A percentile compares a stretch with the other conserved stretches of the same genome.
Evolutionary conservation across 2,888 invertebrate genomes (phyloP).

Genomic region (Megamerina dolium): DNA sequence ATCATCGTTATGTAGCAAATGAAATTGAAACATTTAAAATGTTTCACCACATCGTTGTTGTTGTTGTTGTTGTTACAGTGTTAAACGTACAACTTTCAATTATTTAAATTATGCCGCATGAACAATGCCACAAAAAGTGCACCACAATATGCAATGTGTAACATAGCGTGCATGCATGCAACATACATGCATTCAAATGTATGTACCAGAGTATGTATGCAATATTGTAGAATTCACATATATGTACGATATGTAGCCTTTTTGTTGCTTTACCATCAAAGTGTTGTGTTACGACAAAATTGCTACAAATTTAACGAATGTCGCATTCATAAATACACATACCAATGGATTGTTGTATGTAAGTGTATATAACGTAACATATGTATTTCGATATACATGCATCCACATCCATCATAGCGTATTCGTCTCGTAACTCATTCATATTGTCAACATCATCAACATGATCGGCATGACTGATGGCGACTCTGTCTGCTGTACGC

Average conservation of each 20-base stretch:
- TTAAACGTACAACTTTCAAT: slow-evolving; percentile 42
- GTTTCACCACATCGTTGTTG: background rate
- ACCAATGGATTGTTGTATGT: too few relatives aligned
- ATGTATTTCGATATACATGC: too few relatives aligned
- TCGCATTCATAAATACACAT: too few relatives aligned
- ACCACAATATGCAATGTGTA: slow-evolving; percentile 16
- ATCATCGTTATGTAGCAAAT: slow-evolving; percentile 5
- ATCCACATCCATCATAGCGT: slow-evolving; percentile 7
- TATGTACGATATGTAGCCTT: background rate
- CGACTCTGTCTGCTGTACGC: slow-evolving; percentile 1
- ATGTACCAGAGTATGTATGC: background rate
- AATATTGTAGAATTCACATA: background rate
- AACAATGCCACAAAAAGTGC: slow-evolving; percentile 37
- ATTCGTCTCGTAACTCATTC: slow-evolving; percentile 38
- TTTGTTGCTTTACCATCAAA: slow-evolving; percentile 9
- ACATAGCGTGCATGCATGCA: too few relatives aligned
- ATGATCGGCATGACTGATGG: slow-evolving; percentile 20
- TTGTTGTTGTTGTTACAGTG: slow-evolving; percentile 5
- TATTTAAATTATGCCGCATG: slow-evolving; percentile 45
- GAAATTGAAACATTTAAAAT: slow-evolving; percentile 9
- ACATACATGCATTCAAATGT: too few relatives aligned
- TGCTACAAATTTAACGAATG: slow-evolving; percentile 42
- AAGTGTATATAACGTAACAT: too few relatives aligned
- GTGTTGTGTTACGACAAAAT: slow-evolving; percentile 32
- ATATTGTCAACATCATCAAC: slow-evolving; percentile 36